Base-by-base conservation (phyloP, 2,797 vertebrate genomes). In the Hydrophis major region DNA sequence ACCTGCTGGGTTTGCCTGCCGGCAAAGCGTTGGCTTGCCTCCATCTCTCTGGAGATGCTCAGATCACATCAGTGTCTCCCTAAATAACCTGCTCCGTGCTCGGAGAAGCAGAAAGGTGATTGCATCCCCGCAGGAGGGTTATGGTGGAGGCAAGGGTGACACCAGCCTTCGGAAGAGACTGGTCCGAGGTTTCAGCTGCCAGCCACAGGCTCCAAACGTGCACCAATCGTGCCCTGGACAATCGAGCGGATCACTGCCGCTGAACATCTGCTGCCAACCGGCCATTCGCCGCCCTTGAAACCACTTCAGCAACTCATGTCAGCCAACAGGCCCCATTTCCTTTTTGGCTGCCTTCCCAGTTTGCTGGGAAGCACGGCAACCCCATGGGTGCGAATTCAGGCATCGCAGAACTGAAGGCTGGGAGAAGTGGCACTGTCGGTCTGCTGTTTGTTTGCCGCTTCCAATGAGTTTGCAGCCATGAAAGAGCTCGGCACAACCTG, bases 171-270 rank as follows among this genome's bases (percentile, higher is more conserved):
- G 3, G 32, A 42, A 10, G 3, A 25, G 56, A 37, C 10, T 11
- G 0, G 18, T 25, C 3, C 1, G 0, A 2, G 13, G 28, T 8
- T 7, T 14, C 14, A 0, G 28, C 3, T 42, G 1, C 22, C 25
- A 12, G n/a, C 57, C 5, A 4, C 16, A 10, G 6, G 60, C 87
- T 16, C 12, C 8, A 16, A 42, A 56, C 4, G 37, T 13, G 1
- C 60, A 28, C 2, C 60, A 13, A 25, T 18, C 63, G 6, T 18
- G 25, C 18, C 59, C 4, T 10, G 47, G 56, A 61, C 53, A 5
- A 27, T 10, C 56, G 6, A 63, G 57, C 66, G 2, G 56, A 55
- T 66, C 63, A 56, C 61, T 56, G 37, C 27, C 25, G 7, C 47
- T 14, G 1, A 1, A 18, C 11, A 7, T 14, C 28, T 22, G 20